These are phyloP conservation scores for Caenorhabditis japonica DNA, from an alignment of 2,888 invertebrate genomes.

Conservation along the genomic window DNA sequence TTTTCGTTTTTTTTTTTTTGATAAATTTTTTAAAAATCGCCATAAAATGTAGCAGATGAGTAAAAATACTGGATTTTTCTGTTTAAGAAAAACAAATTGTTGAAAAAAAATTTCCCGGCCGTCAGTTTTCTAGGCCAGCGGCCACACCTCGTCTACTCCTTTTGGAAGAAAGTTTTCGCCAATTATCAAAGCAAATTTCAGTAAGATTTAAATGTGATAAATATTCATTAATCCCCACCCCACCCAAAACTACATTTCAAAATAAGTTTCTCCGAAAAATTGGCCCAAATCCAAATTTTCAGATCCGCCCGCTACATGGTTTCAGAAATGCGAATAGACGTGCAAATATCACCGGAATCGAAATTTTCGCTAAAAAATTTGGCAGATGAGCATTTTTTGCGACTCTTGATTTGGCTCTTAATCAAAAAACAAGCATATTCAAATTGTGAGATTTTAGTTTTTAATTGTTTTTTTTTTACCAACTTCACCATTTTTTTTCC, in stretches of 20 bases:
- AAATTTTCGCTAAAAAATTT: conserved; percentile 13
- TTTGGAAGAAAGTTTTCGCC: too few species aligned
- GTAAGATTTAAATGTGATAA: too few species aligned
- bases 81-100: too few species aligned
- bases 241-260: too few species aligned
- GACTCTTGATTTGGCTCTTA: conserved; percentile 28
- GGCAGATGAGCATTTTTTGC: conserved; percentile 20
- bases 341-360: conserved; percentile 8
- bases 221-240: too few species aligned
- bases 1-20: background rate
- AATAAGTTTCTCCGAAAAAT: too few species aligned
- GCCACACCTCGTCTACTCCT: too few species aligned
- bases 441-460: conserved; percentile 4
- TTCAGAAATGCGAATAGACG: background rate
- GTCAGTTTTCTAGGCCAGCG: too few species aligned
- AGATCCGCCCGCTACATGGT: conserved; percentile 21
- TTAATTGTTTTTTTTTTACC: too few species aligned
- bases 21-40: background rate
- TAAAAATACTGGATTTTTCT: background rate
- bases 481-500: too few species aligned
- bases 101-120: background rate
- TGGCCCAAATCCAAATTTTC: conserved; percentile 6
- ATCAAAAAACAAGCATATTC: conserved; percentile 5
- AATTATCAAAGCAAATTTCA: too few species aligned
- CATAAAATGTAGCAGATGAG: too few species aligned